Evolutionary conservation across 1,140 invertebrate species (phyloP).

Genomic region (Drosophila equinoxialis): DNA sequence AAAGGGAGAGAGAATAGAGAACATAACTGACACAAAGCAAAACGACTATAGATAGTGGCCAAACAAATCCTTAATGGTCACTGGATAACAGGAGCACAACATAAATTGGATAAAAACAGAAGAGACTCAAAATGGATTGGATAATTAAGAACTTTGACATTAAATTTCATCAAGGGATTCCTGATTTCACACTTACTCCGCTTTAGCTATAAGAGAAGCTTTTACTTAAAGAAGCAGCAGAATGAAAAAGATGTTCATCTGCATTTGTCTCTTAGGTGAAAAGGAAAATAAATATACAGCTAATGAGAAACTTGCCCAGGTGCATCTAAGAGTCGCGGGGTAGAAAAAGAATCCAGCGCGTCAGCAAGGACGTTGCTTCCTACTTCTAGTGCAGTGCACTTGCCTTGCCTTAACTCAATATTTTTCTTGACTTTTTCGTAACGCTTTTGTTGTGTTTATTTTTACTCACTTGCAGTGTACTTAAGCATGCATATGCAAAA

Average conservation of each 20-base stretch:
- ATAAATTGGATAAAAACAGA: too few relatives aligned
- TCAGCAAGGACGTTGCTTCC: constrained; percentile 14
- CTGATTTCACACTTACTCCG: constrained; percentile 4
- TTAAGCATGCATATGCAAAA: constrained; percentile 51
- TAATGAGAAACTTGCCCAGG: background rate
- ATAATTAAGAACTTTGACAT: background rate
- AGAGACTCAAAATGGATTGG: too few relatives aligned
- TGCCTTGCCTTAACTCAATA: constrained; percentile 44
- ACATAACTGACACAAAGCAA: background rate
- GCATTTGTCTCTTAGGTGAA: constrained; percentile 16
- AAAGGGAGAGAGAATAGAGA: background rate
- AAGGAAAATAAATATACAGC: constrained; percentile 2
- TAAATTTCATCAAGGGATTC: constrained; percentile 26
- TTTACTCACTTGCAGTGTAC: constrained; percentile 22
- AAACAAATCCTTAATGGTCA: too few relatives aligned
- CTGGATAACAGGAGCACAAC: too few relatives aligned
- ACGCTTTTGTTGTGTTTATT: constrained; percentile 35
- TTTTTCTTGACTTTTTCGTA: constrained; percentile 47
- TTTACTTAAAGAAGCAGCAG: constrained; percentile 23
- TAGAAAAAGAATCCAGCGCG: too few relatives aligned
- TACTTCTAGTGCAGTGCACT: constrained; percentile 42
- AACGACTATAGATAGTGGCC: too few relatives aligned
- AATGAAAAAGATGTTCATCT: constrained; percentile 10
- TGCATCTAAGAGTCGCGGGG: background rate
- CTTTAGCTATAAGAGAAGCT: too few relatives aligned